Percentiles rank a stretch among this genome's conserved stretches.
These are phyloP conservation scores for Orussus abietinus DNA, from an alignment of 1,140 invertebrate genomes.

Conservation along the genomic window DNA sequence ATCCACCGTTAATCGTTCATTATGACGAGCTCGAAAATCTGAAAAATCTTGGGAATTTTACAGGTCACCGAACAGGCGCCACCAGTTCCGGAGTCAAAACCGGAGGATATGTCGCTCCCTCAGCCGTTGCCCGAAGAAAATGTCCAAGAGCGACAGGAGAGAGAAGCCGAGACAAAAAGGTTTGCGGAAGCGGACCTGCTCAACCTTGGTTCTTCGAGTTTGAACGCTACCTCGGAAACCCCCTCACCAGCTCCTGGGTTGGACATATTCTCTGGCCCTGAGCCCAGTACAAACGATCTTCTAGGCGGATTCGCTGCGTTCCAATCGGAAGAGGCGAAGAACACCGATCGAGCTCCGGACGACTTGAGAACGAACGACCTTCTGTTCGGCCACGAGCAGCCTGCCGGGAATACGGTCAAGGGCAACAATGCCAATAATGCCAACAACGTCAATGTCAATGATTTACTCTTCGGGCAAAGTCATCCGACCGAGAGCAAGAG, in stretches of 20 bases:
- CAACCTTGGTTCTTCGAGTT: constrained; percentile 38
- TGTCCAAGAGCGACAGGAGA: no score
- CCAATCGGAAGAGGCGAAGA: constrained; percentile 23
- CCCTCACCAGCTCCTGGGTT: constrained; percentile 25
- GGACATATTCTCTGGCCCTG: constrained; percentile 41
- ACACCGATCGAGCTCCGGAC: constrained; percentile 23
- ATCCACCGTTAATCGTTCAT: no score
- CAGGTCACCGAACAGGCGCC: not conserved
- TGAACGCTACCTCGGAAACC: constrained; percentile 15
- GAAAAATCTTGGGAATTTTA: no score
- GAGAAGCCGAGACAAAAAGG: constrained; percentile 12
- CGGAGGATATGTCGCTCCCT: not conserved
- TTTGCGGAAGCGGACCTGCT: constrained; percentile 50
- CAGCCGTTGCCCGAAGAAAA: constrained; percentile 4
- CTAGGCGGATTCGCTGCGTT: constrained; percentile 57
- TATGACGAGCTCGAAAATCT: no score
- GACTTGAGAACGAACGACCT: no score
- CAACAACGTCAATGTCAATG: constrained; percentile 13
- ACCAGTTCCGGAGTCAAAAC: not conserved
- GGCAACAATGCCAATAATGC: no score
- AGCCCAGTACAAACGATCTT: constrained; percentile 54
- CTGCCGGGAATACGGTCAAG: not conserved
- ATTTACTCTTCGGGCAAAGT: constrained; percentile 33
- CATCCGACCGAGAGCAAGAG: constrained; percentile 13
- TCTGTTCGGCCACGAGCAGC: not conserved